phyloP scores from a whole-genome alignment of 2,113 vertebrate genomes.

The Sorex fumeus region DNA sequence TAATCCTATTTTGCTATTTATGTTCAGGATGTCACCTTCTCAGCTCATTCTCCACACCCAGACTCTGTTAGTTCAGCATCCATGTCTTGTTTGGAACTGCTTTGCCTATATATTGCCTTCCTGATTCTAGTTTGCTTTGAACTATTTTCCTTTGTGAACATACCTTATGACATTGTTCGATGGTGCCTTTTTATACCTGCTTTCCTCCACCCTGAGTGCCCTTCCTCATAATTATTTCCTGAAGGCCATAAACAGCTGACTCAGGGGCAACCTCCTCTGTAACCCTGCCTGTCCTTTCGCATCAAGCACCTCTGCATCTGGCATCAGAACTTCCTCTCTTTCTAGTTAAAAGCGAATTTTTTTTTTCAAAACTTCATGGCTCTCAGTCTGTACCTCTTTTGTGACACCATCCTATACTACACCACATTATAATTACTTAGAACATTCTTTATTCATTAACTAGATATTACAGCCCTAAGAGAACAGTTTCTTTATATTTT shows the following conservation, averaged over 20 bases:
- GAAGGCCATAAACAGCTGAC: background rate
- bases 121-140: background rate
- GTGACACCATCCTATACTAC: background rate
- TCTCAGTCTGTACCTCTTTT: background rate
- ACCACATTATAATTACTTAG: conserved; percentile 15
- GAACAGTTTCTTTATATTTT: conserved; percentile 33
- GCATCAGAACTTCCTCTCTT: background rate
- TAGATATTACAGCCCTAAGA: background rate
- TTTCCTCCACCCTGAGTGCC: background rate
- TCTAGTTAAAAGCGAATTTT: background rate
- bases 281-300: background rate
- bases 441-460: conserved; percentile 27
- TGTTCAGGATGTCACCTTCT: background rate
- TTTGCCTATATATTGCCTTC: background rate
- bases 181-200: background rate
- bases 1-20: background rate
- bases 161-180: background rate
- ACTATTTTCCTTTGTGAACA: background rate
- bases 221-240: background rate
- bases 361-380: background rate
- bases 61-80: too few relatives aligned
- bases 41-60: background rate
- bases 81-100: background rate
- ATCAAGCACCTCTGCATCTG: background rate
- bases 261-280: background rate